Conservation (phyloP, 2,797 vertebrate genomes). For the Mormyrus proboscirostris region DNA sequence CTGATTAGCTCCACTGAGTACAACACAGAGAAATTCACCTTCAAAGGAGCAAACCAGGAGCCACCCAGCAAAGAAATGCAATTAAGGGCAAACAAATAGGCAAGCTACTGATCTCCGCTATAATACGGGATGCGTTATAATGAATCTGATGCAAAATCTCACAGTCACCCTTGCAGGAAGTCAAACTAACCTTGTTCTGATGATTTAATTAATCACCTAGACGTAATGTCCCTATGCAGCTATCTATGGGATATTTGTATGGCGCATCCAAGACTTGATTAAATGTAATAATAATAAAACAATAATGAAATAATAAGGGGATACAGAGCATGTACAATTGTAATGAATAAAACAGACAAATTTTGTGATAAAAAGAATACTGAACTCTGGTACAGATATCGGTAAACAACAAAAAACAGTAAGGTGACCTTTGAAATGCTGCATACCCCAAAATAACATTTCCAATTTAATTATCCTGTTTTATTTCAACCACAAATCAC, state of each 20-base stretch:
- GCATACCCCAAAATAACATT: not conserved
- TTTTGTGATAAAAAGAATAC: not conserved
- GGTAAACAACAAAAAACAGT: not conserved
- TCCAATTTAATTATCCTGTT: not conserved
- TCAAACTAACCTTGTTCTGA: not conserved
- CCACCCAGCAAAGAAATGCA: not conserved
- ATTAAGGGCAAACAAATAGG: conserved; percentile 6
- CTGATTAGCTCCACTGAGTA: not conserved
- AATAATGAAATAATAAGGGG: not conserved
- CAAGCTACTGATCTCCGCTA: not conserved
- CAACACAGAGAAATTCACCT: not conserved
- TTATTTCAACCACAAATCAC: not conserved
- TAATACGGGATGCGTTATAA: not conserved
- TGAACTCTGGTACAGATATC: not conserved
- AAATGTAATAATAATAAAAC: not conserved
- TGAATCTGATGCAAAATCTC: not conserved
- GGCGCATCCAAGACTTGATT: not conserved
- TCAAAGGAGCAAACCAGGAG: not conserved
- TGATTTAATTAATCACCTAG: not conserved
- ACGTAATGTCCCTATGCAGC: not conserved
- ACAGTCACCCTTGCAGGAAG: not conserved
- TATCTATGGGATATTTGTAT: no score
- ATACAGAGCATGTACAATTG: not conserved
- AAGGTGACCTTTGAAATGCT: not conserved
- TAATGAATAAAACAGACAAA: not conserved